These are phyloP conservation scores for Apamea anceps DNA, from an alignment of 2,888 invertebrate genomes.

Conservation along the genomic window DNA sequence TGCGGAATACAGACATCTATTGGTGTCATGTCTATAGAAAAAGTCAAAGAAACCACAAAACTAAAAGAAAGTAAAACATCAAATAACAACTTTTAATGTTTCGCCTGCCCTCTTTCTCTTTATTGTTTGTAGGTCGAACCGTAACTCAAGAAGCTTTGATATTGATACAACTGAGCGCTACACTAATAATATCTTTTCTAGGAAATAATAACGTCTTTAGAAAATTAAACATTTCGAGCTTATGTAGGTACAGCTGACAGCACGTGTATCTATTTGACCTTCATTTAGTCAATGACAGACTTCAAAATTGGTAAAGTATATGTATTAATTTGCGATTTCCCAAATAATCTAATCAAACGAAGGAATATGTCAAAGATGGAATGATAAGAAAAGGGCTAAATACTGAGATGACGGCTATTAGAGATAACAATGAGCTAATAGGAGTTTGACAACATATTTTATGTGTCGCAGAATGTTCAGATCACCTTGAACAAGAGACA, in stretches of 20 bases:
- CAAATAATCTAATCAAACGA: neutral
- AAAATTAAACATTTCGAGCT: neutral
- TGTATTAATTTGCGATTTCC: neutral
- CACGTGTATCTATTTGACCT: conserved; percentile 8
- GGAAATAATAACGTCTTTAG: neutral
- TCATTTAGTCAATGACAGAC: neutral
- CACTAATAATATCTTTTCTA: conserved; percentile 12
- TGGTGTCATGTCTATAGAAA: neutral
- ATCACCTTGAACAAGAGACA: conserved; percentile 39
- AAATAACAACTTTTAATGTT: conserved; percentile 33
- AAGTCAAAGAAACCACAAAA: neutral
- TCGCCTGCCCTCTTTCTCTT: conserved; percentile 29
- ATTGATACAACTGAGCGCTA: conserved; percentile 42
- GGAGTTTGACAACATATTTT: neutral
- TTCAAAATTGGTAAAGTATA: neutral
- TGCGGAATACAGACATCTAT: neutral
- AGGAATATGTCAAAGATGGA: neutral
- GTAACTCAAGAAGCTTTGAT: conserved; percentile 49
- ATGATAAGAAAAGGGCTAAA: neutral
- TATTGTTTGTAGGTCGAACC: conserved; percentile 33
- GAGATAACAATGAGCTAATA: neutral
- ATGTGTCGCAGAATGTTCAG: neutral
- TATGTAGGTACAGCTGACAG: neutral
- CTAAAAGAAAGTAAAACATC: conserved; percentile 35
- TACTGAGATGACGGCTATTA: neutral